Evolutionary conservation across 2,888 invertebrate species (phyloP).

Genomic region (Parthenolecanium corni): DNA sequence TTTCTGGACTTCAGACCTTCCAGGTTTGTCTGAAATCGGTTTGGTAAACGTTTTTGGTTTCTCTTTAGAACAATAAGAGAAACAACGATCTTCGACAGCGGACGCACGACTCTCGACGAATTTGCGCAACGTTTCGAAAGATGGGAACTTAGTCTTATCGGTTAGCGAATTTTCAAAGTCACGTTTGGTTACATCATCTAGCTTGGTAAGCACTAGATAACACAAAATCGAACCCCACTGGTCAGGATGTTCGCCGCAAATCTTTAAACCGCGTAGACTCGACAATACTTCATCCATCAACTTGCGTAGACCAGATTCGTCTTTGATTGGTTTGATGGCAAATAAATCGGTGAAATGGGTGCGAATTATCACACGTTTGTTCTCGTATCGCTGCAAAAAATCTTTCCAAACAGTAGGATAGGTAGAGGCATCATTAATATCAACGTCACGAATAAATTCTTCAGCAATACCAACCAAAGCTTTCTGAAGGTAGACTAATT

Average conservation of each 20-base stretch:
- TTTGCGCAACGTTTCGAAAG: neutral
- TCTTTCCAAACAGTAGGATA: neutral
- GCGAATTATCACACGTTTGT: neutral
- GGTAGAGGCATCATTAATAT: neutral
- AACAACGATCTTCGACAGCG: neutral
- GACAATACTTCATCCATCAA: neutral
- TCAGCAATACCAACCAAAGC: neutral
- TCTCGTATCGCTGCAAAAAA: neutral
- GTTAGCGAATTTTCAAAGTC: constrained; percentile 13
- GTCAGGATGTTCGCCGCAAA: neutral
- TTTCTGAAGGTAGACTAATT: neutral
- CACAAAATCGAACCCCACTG: neutral
- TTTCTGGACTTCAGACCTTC: neutral
- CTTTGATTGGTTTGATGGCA: neutral
- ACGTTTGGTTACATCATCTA: neutral
- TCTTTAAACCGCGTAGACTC: neutral
- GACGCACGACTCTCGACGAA: constrained; percentile 1
- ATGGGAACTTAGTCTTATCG: neutral
- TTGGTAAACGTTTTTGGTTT: neutral
- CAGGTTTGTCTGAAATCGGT: neutral
- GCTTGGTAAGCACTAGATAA: neutral
- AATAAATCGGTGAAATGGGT: neutral
- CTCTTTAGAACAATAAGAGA: neutral
- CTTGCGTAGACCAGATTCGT: neutral
- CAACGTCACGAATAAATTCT: neutral